Conservation (phyloP, 1,140 invertebrate genomes). For the Gryon sp. region DNA sequence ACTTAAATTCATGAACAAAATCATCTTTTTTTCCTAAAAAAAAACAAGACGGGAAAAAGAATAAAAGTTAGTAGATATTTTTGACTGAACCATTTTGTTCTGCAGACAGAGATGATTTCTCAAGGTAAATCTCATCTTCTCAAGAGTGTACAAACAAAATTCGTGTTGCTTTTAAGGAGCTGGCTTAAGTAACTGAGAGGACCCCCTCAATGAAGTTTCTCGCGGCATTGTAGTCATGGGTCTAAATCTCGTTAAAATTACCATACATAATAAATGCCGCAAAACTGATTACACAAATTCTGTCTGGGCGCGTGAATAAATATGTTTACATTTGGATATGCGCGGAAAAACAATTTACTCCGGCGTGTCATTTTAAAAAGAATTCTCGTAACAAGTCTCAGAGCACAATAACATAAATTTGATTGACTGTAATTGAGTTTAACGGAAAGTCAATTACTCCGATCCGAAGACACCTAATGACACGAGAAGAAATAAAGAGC, state of each 20-base stretch:
- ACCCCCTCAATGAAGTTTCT: neutral
- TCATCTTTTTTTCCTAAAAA: no score
- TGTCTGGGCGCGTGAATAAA: neutral
- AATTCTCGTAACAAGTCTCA: neutral
- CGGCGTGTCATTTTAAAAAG: no score
- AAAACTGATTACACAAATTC: constrained; percentile 36
- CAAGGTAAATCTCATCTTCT: no score
- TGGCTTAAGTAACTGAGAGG: neutral
- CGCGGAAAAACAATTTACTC: neutral
- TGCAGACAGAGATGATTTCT: no score
- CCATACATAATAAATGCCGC: constrained; percentile 25
- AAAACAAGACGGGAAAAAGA: no score
- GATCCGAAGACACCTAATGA: neutral
- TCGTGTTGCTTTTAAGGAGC: neutral
- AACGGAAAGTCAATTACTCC: constrained; percentile 10
- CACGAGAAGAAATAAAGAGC: neutral
- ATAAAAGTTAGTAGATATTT: no score
- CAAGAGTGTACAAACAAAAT: no score
- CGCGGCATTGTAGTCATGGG: neutral
- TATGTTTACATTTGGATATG: neutral
- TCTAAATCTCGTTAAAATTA: constrained; percentile 25
- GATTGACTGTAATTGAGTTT: constrained; percentile 3
- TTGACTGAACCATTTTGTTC: no score
- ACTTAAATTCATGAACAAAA: no score
- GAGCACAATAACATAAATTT: constrained; percentile 4